Evolutionary conservation across 1,140 invertebrate species (phyloP).

Genomic region (Dinoponera quadriceps): DNA sequence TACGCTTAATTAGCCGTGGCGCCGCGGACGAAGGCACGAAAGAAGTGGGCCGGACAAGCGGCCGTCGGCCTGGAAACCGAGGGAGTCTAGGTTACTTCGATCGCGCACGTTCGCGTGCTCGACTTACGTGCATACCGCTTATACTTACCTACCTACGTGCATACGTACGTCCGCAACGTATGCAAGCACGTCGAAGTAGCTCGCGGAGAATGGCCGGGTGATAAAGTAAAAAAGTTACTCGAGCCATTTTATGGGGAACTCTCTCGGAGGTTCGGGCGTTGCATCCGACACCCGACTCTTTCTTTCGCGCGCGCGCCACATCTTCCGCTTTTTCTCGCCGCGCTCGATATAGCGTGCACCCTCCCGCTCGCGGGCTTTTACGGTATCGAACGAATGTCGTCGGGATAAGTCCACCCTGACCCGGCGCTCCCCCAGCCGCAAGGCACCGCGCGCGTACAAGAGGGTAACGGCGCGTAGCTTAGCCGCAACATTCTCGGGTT

Average conservation of each 20-base stretch:
- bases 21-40: neutral
- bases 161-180: constrained; percentile 7
- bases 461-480: constrained; percentile 53
- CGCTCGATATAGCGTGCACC: neutral
- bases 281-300: constrained; percentile 9
- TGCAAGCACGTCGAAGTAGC: constrained; percentile 48
- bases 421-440: constrained; percentile 47
- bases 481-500: constrained; percentile 76
- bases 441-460: constrained; percentile 34
- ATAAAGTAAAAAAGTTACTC: constrained; percentile 78
- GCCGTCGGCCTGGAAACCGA: constrained; percentile 33
- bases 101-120: constrained; percentile 39
- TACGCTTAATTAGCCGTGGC: constrained; percentile 22
- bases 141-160: neutral
- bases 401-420: constrained; percentile 63
- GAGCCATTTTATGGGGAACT: constrained; percentile 74
- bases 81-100: constrained; percentile 40
- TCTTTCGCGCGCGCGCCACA: neutral
- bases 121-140: neutral
- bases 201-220: constrained; percentile 62
- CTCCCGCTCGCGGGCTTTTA: constrained; percentile 61
- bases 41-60: constrained; percentile 2
- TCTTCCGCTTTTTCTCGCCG: constrained; percentile 25
- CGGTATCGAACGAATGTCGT: constrained; percentile 74
- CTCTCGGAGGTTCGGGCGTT: constrained; percentile 53